Base-by-base conservation (phyloP, 1,140 invertebrate species). In the Cyphomyrmex costatus region DNA sequence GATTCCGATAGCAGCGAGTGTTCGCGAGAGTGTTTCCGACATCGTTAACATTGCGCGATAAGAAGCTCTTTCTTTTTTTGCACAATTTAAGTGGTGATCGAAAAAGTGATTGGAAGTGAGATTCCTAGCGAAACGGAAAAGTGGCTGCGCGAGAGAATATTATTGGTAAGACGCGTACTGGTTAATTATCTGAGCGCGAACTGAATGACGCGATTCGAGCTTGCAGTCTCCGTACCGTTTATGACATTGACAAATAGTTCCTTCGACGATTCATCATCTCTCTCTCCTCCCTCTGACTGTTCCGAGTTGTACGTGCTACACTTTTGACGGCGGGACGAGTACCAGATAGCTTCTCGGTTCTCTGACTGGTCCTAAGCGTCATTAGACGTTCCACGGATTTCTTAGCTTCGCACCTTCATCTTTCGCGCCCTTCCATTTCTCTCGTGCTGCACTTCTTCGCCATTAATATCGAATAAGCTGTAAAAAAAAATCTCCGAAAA, bases 241-340 rank as follows among this genome's bases (percentile, higher is more conserved):
- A 90, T 91, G 93, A 93, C 93, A 93, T 90, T 93, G 93, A 94
- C 87, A 90, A 91, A 93, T 93, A 90, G 61, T 56, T 24, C 27
- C 65, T 79, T 85, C 21, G 80, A 73, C 89, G 84, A 92, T 93
- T 92, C 87, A 90, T 94, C 91, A 92, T 90, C 68, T 24, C 49
- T 24, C 49, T 61, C 49, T 24, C 46, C 21, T 33, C 16, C 30
- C 4, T 36, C 56, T 19, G 27, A 10, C n/a, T 61, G n/a, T 24
- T 36, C 58, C 80, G 36, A 49, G 33, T 51, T 58, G 78, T 82
- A 27, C 68, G 53, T 49, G 68, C 36, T n/a, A 42, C 68, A 46
- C 21, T 56, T 73, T 73, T 46, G 79, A 61, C 61, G 46, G 30
- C 27, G 76, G 14, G 21, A 71, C 66, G 53, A 73, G 68, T 21